phyloP scores from a whole-genome alignment of 2,113 vertebrate genomes.

The Triplophysa tibetana region DNA sequence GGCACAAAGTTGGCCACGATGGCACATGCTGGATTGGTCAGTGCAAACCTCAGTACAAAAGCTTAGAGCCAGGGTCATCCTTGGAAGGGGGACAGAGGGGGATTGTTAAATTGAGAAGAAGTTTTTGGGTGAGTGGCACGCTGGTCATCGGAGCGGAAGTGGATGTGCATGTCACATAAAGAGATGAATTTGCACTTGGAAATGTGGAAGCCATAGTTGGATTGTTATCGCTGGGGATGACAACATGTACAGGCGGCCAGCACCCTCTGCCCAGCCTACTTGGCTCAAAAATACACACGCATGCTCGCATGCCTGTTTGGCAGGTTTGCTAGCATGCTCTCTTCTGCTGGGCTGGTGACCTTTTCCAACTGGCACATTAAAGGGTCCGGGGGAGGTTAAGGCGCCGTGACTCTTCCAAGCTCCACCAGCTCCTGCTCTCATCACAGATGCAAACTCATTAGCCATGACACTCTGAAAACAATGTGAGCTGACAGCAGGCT shows the following conservation, averaged over 20 bases:
- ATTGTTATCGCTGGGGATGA: not conserved
- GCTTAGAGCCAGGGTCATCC: not conserved
- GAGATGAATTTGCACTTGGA: not conserved
- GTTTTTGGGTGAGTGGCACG: not conserved
- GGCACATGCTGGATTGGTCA: constrained; percentile 6
- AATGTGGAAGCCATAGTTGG: not conserved
- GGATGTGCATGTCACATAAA: not conserved
- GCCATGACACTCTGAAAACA: constrained; percentile 42
- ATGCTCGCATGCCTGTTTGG: not conserved
- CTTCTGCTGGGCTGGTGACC: constrained; percentile 34
- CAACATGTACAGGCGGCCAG: not conserved
- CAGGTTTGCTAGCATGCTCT: constrained; percentile 39
- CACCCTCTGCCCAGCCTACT: not conserved
- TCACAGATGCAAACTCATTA: constrained; percentile 47
- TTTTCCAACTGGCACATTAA: constrained; percentile 37
- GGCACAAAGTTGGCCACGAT: not conserved
- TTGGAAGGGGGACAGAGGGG: not conserved
- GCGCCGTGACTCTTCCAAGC: constrained; percentile 35
- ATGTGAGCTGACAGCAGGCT: constrained; percentile 50
- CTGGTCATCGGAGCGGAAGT: not conserved
- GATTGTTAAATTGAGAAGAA: constrained; percentile 7
- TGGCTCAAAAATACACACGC: not conserved
- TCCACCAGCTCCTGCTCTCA: constrained; percentile 17
- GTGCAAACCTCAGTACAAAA: constrained; percentile 6
- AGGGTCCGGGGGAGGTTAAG: constrained; percentile 20